A percentile compares a stretch with the other conserved stretches of the same genome.
phyloP scores from a whole-genome alignment of 2,888 invertebrate genomes.

The Sinhomidia bicolor region DNA sequence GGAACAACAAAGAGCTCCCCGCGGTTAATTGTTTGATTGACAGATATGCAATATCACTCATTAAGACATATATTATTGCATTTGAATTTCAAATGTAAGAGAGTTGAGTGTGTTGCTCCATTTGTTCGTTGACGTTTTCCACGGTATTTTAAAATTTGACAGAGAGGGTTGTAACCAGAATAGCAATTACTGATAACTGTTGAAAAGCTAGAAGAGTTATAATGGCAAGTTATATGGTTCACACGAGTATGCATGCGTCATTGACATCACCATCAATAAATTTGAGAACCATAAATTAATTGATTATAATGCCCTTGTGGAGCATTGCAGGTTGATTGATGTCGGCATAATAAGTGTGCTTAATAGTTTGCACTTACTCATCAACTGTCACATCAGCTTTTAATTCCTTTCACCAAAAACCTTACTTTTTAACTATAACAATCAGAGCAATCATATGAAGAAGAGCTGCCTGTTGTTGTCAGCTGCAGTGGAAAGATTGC shows the following conservation, averaged over 20 bases:
- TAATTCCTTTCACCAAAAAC: slow-evolving; percentile 3
- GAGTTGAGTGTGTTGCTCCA: too few relatives aligned
- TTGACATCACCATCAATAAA: neutral
- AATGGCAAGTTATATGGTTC: too few relatives aligned
- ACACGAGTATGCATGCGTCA: neutral
- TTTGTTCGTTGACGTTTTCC: too few relatives aligned
- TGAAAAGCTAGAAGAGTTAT: neutral
- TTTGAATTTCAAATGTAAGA: too few relatives aligned
- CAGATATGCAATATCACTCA: slow-evolving; percentile 28
- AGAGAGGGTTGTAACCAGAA: too few relatives aligned
- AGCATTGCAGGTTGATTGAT: neutral
- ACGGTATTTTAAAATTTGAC: too few relatives aligned
- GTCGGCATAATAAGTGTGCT: neutral
- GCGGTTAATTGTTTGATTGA: neutral
- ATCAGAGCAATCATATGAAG: neutral
- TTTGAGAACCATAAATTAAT: neutral
- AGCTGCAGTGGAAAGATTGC: too few relatives aligned
- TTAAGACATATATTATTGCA: too few relatives aligned
- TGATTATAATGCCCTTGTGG: slow-evolving; percentile 2
- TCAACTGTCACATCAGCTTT: neutral
- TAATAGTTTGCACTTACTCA: too few relatives aligned
- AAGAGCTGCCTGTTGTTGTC: too few relatives aligned
- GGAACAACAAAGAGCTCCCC: neutral
- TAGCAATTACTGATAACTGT: neutral
- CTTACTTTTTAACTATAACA: neutral